phyloP scores from a whole-genome alignment of 2,888 invertebrate species.

The Halictus ligatus region DNA sequence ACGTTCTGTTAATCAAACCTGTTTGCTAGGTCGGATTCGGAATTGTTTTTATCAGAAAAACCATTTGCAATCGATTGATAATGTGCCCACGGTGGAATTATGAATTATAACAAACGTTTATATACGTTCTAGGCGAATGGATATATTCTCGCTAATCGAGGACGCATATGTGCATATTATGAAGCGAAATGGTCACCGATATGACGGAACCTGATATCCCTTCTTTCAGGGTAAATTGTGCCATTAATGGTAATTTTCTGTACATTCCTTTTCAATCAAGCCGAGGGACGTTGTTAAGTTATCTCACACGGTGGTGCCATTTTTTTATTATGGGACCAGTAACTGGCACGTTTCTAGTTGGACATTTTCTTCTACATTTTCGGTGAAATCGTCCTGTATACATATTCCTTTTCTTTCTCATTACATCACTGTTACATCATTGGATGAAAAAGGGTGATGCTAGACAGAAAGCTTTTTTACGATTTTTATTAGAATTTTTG shows the following conservation, averaged over 20 bases:
- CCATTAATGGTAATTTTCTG: background rate
- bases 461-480: too few species aligned
- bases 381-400: background rate
- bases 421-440: too few species aligned
- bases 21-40: background rate
- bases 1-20: background rate
- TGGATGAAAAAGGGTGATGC: too few species aligned
- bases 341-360: too few species aligned
- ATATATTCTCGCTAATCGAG: background rate
- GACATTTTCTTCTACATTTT: background rate
- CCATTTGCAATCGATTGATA: too few species aligned
- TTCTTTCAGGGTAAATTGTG: background rate
- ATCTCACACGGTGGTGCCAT: background rate
- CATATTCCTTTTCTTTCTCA: background rate
- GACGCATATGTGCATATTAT: background rate
- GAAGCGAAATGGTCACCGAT: conserved; percentile 3
- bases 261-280: background rate
- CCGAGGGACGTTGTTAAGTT: background rate
- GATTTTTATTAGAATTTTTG: too few species aligned
- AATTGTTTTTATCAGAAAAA: background rate
- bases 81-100: background rate
- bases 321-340: background rate
- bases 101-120: background rate
- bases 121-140: background rate
- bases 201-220: background rate